Percentiles rank a stretch among this genome's conserved stretches.
phyloP scores from a whole-genome alignment of 35 echinoderm and acorn worm species.

The Anneissia japonica region DNA sequence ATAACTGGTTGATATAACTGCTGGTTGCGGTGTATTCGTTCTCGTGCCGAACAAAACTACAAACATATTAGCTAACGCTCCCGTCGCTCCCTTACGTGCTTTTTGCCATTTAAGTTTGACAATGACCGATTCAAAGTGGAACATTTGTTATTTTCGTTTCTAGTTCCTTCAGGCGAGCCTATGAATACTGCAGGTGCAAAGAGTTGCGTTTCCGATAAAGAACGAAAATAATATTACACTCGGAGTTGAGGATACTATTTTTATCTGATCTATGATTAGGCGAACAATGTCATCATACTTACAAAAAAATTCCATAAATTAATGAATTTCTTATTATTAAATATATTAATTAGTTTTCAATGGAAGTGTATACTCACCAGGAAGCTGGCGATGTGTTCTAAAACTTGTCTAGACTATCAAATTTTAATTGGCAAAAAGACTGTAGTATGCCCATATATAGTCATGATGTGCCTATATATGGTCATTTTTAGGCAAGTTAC shows the following conservation, averaged over 20 bases:
- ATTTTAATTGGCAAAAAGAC: too few species aligned
- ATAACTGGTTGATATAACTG: background rate
- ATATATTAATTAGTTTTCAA: too few species aligned
- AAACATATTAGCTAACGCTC: background rate
- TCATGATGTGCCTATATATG: too few species aligned
- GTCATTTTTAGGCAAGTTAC: too few species aligned
- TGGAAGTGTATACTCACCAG: too few species aligned
- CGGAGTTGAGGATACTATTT: background rate
- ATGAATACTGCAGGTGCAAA: background rate
- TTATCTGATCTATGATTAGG: background rate
- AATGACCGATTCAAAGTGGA: background rate
- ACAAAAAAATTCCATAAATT: too few species aligned
- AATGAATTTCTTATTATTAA: too few species aligned
- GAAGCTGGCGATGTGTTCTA: too few species aligned
- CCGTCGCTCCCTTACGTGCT: background rate
- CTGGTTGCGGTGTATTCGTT: background rate
- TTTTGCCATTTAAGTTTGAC: background rate
- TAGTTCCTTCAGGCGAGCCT: background rate
- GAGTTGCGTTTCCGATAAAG: background rate
- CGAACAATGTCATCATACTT: too few species aligned
- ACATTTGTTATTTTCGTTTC: background rate
- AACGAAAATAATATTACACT: background rate
- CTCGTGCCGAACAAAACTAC: background rate
- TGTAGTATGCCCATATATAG: too few species aligned
- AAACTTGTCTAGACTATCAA: too few species aligned